phyloP scores from a whole-genome alignment of 2,888 invertebrate genomes.

The Meiosimyza platycephala region DNA sequence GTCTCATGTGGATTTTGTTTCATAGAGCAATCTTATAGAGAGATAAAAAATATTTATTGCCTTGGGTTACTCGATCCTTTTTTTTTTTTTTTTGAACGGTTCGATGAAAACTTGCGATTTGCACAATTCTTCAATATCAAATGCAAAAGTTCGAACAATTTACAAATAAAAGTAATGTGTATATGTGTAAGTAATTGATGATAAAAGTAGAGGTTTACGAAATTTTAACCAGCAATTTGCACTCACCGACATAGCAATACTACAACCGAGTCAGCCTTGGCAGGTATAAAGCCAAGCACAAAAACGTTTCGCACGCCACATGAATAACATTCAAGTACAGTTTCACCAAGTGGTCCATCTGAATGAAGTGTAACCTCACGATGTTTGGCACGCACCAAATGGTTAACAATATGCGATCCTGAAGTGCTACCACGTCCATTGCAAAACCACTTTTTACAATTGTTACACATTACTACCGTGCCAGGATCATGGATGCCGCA shows the following conservation, averaged over 20 bases:
- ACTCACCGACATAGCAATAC: conserved; percentile 88
- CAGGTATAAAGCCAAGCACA: conserved; percentile 98
- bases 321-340: conserved; percentile 97
- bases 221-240: neutral
- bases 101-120: too few species aligned
- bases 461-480: conserved; percentile 97
- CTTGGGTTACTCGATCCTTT: too few species aligned
- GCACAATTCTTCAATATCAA: too few species aligned
- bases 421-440: conserved; percentile 98
- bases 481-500: conserved; percentile 95
- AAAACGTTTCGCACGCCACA: conserved; percentile 99
- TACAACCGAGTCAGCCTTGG: conserved; percentile 98
- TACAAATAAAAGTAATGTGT: too few species aligned
- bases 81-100: too few species aligned
- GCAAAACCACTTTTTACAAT: conserved; percentile 99
- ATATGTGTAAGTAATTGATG: too few species aligned
- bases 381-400: conserved; percentile 98
- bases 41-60: too few species aligned
- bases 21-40: too few species aligned
- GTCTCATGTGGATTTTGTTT: too few species aligned
- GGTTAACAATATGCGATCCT: conserved; percentile 98
- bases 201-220: too few species aligned
- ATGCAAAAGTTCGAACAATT: too few species aligned
- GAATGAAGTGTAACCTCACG: conserved; percentile 98
- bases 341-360: conserved; percentile 98